Percentiles rank a stretch among this genome's conserved stretches.
phyloP scores from a whole-genome alignment of 2,888 invertebrate species.

The Sminthurides aquaticus region DNA sequence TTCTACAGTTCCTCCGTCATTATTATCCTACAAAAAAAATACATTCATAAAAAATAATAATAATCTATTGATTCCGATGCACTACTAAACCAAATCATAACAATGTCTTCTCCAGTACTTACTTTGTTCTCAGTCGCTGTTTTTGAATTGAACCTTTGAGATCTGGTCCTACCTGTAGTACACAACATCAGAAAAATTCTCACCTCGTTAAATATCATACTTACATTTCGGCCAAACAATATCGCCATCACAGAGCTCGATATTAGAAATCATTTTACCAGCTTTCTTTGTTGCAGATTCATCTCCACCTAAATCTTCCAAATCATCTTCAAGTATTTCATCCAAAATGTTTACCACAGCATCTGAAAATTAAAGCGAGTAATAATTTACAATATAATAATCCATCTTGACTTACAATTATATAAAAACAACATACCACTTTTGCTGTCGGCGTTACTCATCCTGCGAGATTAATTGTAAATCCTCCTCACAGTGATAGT shows the following conservation, averaged over 20 bases:
- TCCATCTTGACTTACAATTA: not conserved
- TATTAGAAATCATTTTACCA: slow-evolving; percentile 5
- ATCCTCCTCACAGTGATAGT: no score
- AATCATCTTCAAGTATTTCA: slow-evolving; percentile 38
- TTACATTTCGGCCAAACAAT: no score
- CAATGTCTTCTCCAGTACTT: no score
- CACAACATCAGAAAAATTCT: not conserved
- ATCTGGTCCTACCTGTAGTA: not conserved
- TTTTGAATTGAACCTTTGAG: not conserved
- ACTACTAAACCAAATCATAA: no score
- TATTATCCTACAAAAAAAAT: no score
- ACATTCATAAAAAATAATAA: no score
- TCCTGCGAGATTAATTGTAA: no score
- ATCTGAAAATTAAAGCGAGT: slow-evolving; percentile 10
- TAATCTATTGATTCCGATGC: no score
- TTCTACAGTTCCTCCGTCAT: not conserved
- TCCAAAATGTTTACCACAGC: slow-evolving; percentile 37
- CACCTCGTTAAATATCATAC: not conserved
- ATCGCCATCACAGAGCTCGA: no score
- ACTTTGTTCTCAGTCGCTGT: not conserved
- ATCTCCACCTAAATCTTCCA: slow-evolving; percentile 39
- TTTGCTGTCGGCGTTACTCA: slow-evolving; percentile 19
- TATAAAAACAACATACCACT: slow-evolving; percentile 14
- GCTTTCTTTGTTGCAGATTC: slow-evolving; percentile 30
- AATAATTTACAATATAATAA: slow-evolving; percentile 1